Conservation (phyloP, 1,140 invertebrate genomes). For the Eciton burchellii region DNA sequence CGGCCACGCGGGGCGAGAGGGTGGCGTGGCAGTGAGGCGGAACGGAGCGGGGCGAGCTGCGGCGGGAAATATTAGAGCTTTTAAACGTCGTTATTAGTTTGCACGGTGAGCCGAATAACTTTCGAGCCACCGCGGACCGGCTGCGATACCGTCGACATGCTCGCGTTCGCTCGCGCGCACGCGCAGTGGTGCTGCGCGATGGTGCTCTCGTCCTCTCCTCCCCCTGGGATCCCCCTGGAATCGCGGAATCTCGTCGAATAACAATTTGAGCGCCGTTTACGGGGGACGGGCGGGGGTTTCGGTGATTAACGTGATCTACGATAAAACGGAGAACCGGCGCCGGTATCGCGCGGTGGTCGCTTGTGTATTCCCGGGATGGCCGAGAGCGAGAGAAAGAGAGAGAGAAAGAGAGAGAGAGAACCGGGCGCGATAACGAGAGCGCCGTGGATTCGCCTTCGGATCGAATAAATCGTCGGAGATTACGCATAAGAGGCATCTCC, state of each 20-base stretch:
- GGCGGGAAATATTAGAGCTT: constrained; percentile 80
- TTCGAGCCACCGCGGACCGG: constrained; percentile 53
- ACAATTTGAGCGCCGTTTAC: constrained; percentile 59
- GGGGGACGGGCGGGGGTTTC: not conserved
- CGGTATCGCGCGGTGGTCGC: constrained; percentile 55
- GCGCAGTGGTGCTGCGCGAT: constrained; percentile 8
- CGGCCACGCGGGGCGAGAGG: not conserved
- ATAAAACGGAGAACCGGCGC: constrained; percentile 43
- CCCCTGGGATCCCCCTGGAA: no score
- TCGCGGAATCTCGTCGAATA: constrained; percentile 51
- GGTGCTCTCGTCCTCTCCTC: no score
- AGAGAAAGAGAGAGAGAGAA: no score
- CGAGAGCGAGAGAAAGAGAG: no score
- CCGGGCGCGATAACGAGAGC: constrained; percentile 35
- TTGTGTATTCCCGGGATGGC: constrained; percentile 39
- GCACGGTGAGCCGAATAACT: constrained; percentile 80
- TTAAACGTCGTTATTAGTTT: constrained; percentile 84
- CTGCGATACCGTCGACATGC: constrained; percentile 38
- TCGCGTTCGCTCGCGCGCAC: constrained; percentile 8
- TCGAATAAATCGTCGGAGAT: constrained; percentile 48
- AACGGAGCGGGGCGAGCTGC: constrained; percentile 63
- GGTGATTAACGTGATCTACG: constrained; percentile 59
- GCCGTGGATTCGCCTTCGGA: constrained; percentile 40
- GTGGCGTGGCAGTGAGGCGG: no score
- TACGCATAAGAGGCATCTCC: constrained; percentile 35